phyloP scores from a whole-genome alignment of 2,113 vertebrate species.

The Corynorhinus townsendii region DNA sequence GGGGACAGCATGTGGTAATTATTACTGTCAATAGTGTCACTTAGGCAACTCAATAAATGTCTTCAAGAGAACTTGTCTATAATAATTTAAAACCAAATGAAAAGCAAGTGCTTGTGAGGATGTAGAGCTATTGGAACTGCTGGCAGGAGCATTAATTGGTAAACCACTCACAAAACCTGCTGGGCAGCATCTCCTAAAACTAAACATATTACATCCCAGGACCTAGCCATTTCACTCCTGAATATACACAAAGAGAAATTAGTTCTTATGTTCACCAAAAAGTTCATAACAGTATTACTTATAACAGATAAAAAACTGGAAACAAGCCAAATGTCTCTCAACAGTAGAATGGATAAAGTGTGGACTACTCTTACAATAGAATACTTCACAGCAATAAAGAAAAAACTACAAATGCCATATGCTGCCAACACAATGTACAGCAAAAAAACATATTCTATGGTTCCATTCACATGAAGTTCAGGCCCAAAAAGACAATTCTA shows the following conservation, averaged over 20 bases:
- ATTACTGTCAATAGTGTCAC: not conserved
- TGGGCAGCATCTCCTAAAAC: not conserved
- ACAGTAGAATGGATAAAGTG: not conserved
- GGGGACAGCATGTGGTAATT: not conserved
- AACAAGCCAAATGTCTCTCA: not conserved
- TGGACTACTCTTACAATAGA: not conserved
- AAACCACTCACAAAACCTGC: not conserved
- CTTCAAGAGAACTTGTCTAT: not conserved
- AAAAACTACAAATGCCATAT: not conserved
- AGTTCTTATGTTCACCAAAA: not conserved
- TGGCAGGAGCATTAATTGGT: not conserved
- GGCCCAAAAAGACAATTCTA: not conserved
- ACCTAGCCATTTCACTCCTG: not conserved
- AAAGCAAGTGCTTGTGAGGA: not conserved
- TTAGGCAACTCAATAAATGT: not conserved
- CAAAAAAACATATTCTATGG: not conserved
- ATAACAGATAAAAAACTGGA: not conserved
- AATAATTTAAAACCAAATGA: not conserved
- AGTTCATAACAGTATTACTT: not conserved
- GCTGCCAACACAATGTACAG: not conserved
- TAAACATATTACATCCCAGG: not conserved
- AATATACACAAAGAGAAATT: not conserved
- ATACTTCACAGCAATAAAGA: not conserved
- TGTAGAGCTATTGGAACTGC: rapidly evolving
- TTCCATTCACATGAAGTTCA: not conserved